Percentiles rank a stretch among this genome's conserved stretches.
Conservation (phyloP, 1,140 invertebrate genomes). For the Drosophila takahashii region DNA sequence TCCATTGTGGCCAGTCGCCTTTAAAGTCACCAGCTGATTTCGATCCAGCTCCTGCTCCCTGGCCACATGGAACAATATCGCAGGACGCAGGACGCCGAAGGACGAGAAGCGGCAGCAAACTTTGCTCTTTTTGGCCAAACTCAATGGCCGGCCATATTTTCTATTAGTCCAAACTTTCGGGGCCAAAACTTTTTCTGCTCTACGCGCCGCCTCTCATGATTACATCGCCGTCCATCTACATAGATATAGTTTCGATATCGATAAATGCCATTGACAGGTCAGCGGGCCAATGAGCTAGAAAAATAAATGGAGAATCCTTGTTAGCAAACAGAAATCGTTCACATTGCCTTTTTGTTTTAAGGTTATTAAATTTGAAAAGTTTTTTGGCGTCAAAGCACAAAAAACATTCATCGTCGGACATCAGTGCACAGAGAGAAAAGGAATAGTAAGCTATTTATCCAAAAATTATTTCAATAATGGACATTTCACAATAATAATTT, state of each 20-base stretch:
- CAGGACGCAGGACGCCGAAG: constrained; percentile 1
- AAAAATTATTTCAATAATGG: too few relatives aligned
- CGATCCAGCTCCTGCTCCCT: constrained; percentile 20
- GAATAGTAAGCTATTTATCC: background rate
- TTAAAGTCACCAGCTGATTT: constrained; percentile 37
- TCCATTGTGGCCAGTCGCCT: constrained; percentile 61
- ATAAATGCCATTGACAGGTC: constrained; percentile 69
- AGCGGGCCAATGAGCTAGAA: constrained; percentile 56
- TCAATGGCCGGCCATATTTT: constrained; percentile 64
- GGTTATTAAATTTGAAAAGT: constrained; percentile 80
- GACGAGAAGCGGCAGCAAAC: constrained; percentile 18
- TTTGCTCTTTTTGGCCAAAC: constrained; percentile 46
- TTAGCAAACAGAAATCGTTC: constrained; percentile 29
- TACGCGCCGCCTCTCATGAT: constrained; percentile 40
- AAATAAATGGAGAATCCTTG: constrained; percentile 50
- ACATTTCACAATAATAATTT: too few relatives aligned
- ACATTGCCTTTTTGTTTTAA: constrained; percentile 60
- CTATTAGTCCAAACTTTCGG: constrained; percentile 53
- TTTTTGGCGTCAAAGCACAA: constrained; percentile 70
- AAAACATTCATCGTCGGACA: constrained; percentile 30
- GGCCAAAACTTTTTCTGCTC: constrained; percentile 46
- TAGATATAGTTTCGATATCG: constrained; percentile 62
- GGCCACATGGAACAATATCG: constrained; percentile 30
- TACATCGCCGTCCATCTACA: constrained; percentile 45
- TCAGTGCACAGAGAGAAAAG: background rate